Conservation (phyloP, 2,113 vertebrate species). For the Megaceryle torquata region DNA sequence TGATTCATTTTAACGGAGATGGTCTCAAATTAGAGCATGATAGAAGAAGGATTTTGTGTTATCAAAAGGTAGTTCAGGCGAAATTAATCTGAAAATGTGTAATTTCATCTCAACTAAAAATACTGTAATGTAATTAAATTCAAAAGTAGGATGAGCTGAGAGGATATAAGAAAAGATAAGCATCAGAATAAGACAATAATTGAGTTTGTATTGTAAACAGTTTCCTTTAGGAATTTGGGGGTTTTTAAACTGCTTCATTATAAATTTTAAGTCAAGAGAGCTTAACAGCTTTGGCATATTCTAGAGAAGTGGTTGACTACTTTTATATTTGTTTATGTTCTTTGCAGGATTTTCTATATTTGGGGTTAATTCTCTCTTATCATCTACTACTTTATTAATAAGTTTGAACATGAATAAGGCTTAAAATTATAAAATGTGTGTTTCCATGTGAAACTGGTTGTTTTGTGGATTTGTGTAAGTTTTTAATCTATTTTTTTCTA, state of each 20-base stretch:
- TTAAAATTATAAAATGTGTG: background rate
- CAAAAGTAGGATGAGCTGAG: slow-evolving; percentile 8
- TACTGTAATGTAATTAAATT: slow-evolving; percentile 51
- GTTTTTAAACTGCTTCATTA: slow-evolving; percentile 15
- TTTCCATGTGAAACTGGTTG: background rate
- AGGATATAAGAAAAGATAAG: slow-evolving; percentile 6
- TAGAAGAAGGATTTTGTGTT: background rate
- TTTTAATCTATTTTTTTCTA: background rate
- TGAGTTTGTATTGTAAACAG: slow-evolving; percentile 30
- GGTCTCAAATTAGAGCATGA: background rate
- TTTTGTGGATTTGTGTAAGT: background rate
- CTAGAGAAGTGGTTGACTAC: background rate
- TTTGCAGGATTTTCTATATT: slow-evolving; percentile 13
- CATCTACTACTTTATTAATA: background rate
- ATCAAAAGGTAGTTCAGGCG: background rate
- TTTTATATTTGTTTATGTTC: background rate
- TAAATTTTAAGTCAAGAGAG: background rate
- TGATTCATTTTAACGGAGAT: background rate
- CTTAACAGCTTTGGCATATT: background rate
- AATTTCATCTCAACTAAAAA: slow-evolving; percentile 49
- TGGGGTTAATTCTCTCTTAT: slow-evolving; percentile 1
- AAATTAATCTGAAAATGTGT: slow-evolving; percentile 51
- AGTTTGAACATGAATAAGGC: background rate
- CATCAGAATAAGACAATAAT: background rate
- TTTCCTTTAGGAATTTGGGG: background rate